Evolutionary conservation across 2,888 invertebrate species (phyloP).

Genomic region (Drosophila rellima): DNA sequence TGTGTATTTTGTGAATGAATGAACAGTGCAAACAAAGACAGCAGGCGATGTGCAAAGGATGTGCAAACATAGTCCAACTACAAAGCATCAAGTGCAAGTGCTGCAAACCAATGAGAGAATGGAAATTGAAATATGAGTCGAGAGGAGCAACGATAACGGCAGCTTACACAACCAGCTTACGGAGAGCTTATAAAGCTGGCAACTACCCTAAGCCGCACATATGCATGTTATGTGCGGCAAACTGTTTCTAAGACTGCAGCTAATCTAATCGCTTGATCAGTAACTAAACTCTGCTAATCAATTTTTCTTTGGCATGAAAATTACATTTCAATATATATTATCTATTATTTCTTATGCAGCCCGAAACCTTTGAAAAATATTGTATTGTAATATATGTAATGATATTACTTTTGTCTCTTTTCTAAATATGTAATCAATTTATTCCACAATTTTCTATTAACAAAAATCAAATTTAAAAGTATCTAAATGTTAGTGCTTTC

Average conservation of each 20-base stretch:
- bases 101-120: constrained; percentile 31
- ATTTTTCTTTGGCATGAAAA: background rate
- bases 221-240: background rate
- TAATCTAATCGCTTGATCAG: constrained; percentile 11
- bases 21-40: constrained; percentile 74
- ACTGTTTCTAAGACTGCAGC: background rate
- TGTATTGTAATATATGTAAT: too few relatives aligned
- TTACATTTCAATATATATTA: too few relatives aligned
- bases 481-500: too few relatives aligned
- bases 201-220: background rate
- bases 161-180: constrained; percentile 27
- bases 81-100: constrained; percentile 47
- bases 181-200: constrained; percentile 10
- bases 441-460: too few relatives aligned
- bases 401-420: too few relatives aligned
- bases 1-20: constrained; percentile 71
- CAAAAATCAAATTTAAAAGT: too few relatives aligned
- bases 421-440: too few relatives aligned
- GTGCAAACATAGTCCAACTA: constrained; percentile 65
- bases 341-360: too few relatives aligned
- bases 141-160: constrained; percentile 7
- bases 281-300: constrained; percentile 1
- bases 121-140: constrained; percentile 55
- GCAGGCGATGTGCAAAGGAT: constrained; percentile 68
- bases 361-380: too few relatives aligned